Evolutionary conservation across 2,888 invertebrate genomes (phyloP).

Genomic region (Eupithecia subumbrata): DNA sequence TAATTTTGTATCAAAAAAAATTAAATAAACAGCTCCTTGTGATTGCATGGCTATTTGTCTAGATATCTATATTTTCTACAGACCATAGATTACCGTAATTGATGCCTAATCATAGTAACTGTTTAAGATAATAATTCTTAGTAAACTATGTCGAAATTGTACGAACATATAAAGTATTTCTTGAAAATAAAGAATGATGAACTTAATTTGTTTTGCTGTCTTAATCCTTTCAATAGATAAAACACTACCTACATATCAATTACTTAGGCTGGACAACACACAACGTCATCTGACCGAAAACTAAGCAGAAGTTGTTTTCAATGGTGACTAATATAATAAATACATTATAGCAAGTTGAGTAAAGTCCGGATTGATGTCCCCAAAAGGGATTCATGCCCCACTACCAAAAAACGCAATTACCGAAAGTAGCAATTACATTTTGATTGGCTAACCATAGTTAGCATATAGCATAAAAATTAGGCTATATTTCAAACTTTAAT

Average conservation of each 20-base stretch:
- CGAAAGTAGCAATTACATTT: too few species aligned
- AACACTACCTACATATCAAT: neutral
- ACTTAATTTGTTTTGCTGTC: neutral
- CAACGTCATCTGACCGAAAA: neutral
- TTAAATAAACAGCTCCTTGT: slow-evolving; percentile 28
- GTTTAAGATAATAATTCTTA: slow-evolving; percentile 52
- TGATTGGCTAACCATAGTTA: too few species aligned
- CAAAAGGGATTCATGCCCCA: too few species aligned
- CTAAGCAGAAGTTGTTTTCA: neutral
- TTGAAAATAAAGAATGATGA: slow-evolving; percentile 42
- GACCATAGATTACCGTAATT: slow-evolving; percentile 34
- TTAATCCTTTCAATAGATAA: neutral
- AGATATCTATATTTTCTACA: slow-evolving; percentile 39
- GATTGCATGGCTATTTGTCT: slow-evolving; percentile 37
- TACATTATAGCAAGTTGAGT: too few species aligned
- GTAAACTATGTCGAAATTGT: slow-evolving; percentile 61
- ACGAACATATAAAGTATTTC: slow-evolving; percentile 52
- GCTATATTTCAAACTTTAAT: too few species aligned
- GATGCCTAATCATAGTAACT: slow-evolving; percentile 36
- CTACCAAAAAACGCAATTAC: too few species aligned
- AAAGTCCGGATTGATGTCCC: too few species aligned
- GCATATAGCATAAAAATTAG: too few species aligned
- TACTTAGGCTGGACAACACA: neutral
- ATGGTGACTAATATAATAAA: neutral
- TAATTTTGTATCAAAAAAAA: slow-evolving; percentile 35